Conservation (phyloP, 2,113 vertebrate genomes). For the Eurypyga helias region DNA sequence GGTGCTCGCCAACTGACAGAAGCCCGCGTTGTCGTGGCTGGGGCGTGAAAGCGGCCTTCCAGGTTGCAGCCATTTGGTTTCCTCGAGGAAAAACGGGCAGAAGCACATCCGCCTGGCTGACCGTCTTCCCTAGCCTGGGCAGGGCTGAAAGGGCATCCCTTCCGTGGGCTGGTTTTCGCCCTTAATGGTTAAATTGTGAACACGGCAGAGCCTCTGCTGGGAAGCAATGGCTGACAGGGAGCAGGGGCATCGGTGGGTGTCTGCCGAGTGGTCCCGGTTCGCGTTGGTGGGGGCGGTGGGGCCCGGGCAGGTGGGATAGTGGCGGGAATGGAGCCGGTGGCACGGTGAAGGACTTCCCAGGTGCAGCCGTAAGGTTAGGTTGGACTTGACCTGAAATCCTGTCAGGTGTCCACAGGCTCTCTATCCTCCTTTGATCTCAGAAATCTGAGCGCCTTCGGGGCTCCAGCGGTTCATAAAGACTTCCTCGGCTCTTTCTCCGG, state of each 20-base stretch:
- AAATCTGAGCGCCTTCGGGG: neutral
- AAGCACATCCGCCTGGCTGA: neutral
- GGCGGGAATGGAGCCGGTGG: neutral
- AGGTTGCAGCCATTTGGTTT: neutral
- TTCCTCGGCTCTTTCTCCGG: neutral
- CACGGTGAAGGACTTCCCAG: neutral
- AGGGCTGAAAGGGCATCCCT: neutral
- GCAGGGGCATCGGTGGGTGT: neutral
- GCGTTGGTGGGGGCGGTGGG: rapidly evolving
- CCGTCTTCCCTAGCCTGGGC: neutral
- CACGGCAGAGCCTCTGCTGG: neutral
- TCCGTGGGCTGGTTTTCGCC: neutral
- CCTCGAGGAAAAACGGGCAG: neutral
- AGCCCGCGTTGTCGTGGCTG: neutral
- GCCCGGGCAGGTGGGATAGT: neutral
- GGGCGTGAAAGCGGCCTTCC: neutral
- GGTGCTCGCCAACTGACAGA: neutral
- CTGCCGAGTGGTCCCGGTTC: neutral
- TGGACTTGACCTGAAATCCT: neutral
- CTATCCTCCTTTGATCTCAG: neutral
- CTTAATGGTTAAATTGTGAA: neutral
- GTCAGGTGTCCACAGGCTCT: neutral
- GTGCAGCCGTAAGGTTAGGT: neutral
- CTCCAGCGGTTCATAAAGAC: neutral
- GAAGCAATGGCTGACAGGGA: neutral